These are phyloP conservation scores for Syrphus vitripennis DNA, from an alignment of 2,888 invertebrate species.

Conservation along the genomic window DNA sequence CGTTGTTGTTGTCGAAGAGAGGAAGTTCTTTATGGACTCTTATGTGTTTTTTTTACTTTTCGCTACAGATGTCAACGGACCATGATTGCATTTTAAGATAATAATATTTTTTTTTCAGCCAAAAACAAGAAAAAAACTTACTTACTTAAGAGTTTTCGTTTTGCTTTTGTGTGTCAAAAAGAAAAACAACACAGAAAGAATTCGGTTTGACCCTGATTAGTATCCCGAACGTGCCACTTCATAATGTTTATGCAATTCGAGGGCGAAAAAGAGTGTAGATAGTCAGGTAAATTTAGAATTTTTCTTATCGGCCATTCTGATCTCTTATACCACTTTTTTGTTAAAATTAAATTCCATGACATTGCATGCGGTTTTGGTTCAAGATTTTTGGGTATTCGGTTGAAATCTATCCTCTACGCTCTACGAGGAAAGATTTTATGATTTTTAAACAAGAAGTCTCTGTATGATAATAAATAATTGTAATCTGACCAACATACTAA, in stretches of 20 bases:
- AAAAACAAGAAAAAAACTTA: not conserved
- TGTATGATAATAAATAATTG: not conserved
- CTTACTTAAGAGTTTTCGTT: not conserved
- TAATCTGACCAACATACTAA: conserved; percentile 55
- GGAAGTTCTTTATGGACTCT: conserved; percentile 35
- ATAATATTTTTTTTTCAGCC: conserved; percentile 7
- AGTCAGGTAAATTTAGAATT: conserved; percentile 44
- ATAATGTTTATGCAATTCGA: conserved; percentile 18
- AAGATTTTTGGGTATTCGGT: conserved; percentile 6
- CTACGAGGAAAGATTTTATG: conserved; percentile 45
- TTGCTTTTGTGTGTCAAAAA: not conserved
- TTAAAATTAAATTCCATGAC: not conserved
- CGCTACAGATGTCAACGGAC: conserved; percentile 32
- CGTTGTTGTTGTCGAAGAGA: not conserved
- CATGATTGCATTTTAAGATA: conserved; percentile 48
- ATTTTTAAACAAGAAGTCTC: not conserved
- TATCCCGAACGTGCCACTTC: conserved; percentile 24
- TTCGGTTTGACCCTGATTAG: conserved; percentile 40
- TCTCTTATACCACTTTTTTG: conserved; percentile 35
- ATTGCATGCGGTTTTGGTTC: not conserved
- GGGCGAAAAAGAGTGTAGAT: not conserved
- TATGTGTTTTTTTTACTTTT: not conserved
- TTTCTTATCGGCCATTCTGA: conserved; percentile 22
- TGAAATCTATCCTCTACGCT: conserved; percentile 24
- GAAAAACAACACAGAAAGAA: not conserved